phyloP scores from a whole-genome alignment of 2,113 vertebrate genomes.

The Piaya cayana region DNA sequence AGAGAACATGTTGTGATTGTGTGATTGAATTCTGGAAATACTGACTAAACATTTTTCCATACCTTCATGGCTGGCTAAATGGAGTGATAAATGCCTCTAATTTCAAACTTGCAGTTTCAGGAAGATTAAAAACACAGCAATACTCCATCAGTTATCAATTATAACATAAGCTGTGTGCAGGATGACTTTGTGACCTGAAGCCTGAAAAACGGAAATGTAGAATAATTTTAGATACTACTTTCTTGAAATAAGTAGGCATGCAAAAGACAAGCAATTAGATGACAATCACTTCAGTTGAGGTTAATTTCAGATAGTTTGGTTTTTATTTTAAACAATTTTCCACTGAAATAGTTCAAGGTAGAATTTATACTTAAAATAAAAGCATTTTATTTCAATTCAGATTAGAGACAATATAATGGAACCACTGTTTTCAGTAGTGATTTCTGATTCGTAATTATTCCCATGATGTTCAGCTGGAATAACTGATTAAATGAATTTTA shows the following conservation, averaged over 20 bases:
- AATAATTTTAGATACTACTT: neutral
- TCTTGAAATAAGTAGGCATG: neutral
- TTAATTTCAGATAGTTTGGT: neutral
- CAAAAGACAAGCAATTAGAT: neutral
- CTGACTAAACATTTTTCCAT: slow-evolving; percentile 33
- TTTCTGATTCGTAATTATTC: neutral
- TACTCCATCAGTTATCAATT: neutral
- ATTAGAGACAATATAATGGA: neutral
- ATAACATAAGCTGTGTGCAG: neutral
- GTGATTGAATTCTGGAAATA: neutral
- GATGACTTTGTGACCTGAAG: neutral
- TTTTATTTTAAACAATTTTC: neutral
- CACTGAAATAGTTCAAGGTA: neutral
- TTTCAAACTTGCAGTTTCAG: slow-evolving; percentile 25
- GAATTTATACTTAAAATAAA: neutral
- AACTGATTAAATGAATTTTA: neutral
- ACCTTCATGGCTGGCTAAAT: neutral
- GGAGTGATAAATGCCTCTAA: slow-evolving; percentile 30
- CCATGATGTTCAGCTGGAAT: neutral
- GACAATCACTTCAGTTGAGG: neutral
- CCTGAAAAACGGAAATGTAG: neutral
- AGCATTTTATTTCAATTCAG: neutral
- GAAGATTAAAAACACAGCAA: slow-evolving; percentile 4
- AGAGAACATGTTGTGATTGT: neutral
- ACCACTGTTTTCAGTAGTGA: neutral